These are phyloP conservation scores for Camelus dromedarius DNA, from an alignment of 2,113 vertebrate species.

Conservation along the genomic window DNA sequence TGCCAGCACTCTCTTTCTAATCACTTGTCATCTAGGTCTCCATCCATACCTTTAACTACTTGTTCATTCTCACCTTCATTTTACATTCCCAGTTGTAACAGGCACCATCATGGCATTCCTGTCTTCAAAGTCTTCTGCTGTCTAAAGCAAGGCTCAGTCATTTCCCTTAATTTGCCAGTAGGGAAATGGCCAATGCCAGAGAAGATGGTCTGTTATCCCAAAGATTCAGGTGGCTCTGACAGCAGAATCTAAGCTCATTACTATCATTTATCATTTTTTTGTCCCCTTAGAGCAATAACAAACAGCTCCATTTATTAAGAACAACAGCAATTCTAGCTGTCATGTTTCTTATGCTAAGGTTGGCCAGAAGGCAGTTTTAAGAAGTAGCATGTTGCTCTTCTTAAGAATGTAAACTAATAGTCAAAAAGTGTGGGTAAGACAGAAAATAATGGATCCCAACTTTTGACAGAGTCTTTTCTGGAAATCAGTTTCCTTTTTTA, in stretches of 20 bases:
- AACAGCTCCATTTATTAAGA: background rate
- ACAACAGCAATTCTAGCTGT: background rate
- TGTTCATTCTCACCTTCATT: background rate
- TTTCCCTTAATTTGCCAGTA: background rate
- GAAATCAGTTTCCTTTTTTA: background rate
- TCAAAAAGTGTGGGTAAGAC: background rate
- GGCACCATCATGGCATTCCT: background rate
- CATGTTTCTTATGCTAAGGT: conserved; percentile 6
- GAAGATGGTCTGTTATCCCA: background rate
- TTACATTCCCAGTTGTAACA: rapidly evolving
- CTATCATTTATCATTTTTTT: rapidly evolving
- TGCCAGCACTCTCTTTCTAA: rapidly evolving
- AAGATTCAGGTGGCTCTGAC: background rate
- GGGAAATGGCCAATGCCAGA: background rate
- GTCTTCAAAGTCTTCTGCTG: background rate
- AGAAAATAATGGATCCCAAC: background rate
- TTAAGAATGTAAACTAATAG: background rate
- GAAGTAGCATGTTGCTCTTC: background rate
- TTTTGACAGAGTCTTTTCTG: background rate
- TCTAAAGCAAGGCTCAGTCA: background rate
- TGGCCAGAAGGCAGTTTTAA: background rate
- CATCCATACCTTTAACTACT: background rate
- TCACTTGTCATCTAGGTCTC: too few relatives aligned
- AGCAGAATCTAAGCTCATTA: background rate
- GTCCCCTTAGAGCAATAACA: background rate